Evolutionary conservation across 2,888 invertebrate species (phyloP), one percentile per base, ranked within the genome.

Genomic region (Rotaria macrura): DNA sequence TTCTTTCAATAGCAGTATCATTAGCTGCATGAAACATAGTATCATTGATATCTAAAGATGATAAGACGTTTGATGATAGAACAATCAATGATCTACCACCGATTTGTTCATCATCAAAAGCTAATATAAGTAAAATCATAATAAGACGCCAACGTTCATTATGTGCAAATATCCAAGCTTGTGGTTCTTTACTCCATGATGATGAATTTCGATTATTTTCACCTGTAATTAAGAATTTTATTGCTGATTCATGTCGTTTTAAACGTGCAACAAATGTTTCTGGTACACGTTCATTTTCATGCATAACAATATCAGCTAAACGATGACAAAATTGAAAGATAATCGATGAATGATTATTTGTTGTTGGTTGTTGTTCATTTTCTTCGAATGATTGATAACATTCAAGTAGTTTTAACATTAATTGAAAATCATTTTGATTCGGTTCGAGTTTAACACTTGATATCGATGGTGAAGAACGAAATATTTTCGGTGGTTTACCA

Each of bases 301-400:
- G 25, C 79, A 79, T 43, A 79, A 79, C 43, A 43, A 79, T 79
- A 25, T 43, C 43, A n/a, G 43, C 79, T 40, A 79, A 43, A 43
- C 79, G 79, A 79, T 79, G 79, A 43, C 79, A 79, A 43, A 79
- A 79, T 79, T 79, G 25, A 79, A 79, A 79, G 40, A 79, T 79
- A n/a, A 79, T 79, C 9, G 79, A 79, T 43, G 79, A n/a, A 43
- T 79, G 79, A 43, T 9, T 43, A n/a, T 25, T 79, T 10, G 23
- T 79, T 40, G 79, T 79, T 43, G 79, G 14, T 54, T 6, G 17
- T 34, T 65, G 65, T 20, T 65, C 65, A 25, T 43, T 43, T 43
- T 79, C 43, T 40, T 79, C 79, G 5, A 79, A 79, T 43, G 79
- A 43, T 43, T 79, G 79, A 79, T 79, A 79, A 43, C 79, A 79